phyloP scores from a whole-genome alignment of 2,888 invertebrate species.

The Lapara coniferarum region DNA sequence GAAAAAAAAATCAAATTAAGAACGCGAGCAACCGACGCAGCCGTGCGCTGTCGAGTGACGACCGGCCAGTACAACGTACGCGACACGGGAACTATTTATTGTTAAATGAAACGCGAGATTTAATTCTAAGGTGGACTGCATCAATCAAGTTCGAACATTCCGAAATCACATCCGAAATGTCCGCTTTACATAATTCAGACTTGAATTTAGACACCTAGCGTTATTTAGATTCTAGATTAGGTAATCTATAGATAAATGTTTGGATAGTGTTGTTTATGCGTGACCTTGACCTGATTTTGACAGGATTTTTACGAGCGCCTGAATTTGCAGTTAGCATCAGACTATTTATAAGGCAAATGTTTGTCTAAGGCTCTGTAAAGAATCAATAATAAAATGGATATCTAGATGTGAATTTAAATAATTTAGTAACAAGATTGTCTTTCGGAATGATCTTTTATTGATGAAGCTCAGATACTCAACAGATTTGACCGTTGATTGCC shows the following conservation, averaged over 20 bases:
- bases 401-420: background rate
- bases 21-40: conserved; percentile 50
- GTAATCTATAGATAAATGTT: background rate
- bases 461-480: background rate
- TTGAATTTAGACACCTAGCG: background rate
- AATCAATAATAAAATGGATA: background rate
- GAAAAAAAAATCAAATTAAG: conserved; percentile 35
- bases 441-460: background rate
- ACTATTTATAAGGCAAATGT: background rate
- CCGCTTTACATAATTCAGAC: background rate
- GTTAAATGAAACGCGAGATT: conserved; percentile 25
- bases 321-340: conserved; percentile 4
- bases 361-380: conserved; percentile 11
- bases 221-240: background rate
- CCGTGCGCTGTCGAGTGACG: conserved; percentile 50
- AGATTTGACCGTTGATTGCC: background rate
- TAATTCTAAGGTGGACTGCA: conserved; percentile 32
- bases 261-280: background rate
- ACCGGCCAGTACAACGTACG: conserved; percentile 32
- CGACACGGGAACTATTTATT: conserved; percentile 30
- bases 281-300: background rate
- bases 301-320: background rate
- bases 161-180: conserved; percentile 19
- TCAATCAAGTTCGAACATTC: conserved; percentile 22
- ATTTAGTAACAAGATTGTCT: background rate